These are phyloP conservation scores for Himalopsyche japonica DNA, from an alignment of 2,888 invertebrate genomes.

Conservation along the genomic window DNA sequence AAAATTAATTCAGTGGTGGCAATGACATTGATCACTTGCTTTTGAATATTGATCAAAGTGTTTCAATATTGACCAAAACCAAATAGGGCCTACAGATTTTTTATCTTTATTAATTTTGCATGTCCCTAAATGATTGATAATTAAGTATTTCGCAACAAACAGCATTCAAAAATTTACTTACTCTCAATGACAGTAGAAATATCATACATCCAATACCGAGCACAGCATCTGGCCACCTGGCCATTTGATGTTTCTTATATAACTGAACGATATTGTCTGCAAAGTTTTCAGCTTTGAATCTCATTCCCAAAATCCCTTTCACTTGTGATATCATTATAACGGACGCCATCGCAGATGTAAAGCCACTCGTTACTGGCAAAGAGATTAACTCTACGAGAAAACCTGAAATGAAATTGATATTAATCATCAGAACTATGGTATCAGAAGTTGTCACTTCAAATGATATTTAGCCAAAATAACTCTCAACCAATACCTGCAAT, in stretches of 20 bases:
- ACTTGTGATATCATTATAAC: conserved; percentile 77
- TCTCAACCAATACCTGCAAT: no score
- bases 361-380: conserved; percentile 79
- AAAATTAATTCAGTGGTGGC: no score
- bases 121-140: no score
- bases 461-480: no score
- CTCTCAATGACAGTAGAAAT: conserved; percentile 69
- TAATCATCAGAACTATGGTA: no score
- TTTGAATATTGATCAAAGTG: no score
- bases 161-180: conserved; percentile 47
- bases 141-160: neutral
- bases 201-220: conserved; percentile 69
- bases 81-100: no score
- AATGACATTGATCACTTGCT: no score
- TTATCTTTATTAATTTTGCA: no score
- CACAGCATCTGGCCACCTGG: conserved; percentile 64
- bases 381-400: conserved; percentile 86
- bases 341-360: conserved; percentile 81
- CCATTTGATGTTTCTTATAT: conserved; percentile 53
- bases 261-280: conserved; percentile 62
- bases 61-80: no score
- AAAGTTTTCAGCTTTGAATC: conserved; percentile 69
- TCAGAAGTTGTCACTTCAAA: no score
- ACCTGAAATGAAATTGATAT: conserved; percentile 56
- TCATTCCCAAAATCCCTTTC: conserved; percentile 73